Base-by-base conservation (phyloP, 1,140 invertebrate genomes). In the Agraylea sexmaculata region DNA sequence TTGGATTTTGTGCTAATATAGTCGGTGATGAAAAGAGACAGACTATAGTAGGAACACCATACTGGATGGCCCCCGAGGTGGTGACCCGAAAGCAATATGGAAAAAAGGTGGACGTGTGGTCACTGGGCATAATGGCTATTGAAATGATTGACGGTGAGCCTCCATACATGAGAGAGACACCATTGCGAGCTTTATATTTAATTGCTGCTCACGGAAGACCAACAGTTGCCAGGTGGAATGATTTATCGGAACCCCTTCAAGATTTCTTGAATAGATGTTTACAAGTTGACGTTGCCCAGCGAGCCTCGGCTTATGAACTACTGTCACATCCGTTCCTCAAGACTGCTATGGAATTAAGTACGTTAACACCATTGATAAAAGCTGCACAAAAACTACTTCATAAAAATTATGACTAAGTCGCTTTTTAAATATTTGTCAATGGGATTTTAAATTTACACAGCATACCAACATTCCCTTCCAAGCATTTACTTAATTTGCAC, bases 81-180 rank as follows among this genome's bases (percentile, higher is more conserved):
- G 83, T 86, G 0, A 86, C 82, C 0, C 69, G 82, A 35, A 83
- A 86, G 50, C 80, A 83, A 38, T 87, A 86, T 49, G 83, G 83
- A 4, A 85, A 84, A 44, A 94, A 93, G 60, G 89, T 97, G 1
- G 92, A 97, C 59, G 88, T 95, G 20, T 97, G 92, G 92, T 88
- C 84, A 0, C 64, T 92, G 18, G 93, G 93, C 11, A 97, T 98
- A 32, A 95, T 98, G 92, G 89, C 88, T 1, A 92, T 94, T 49
- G 94, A 98, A 67, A 98, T 98, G 93, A 87, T 97, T 25, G 90
- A 96, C 56, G 93, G 93, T 1, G 89, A 97, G 59, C 94, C 94
- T 6, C 91, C 91, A 1, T 95, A 95, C 62, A 71, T 95, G 50
- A 88, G 90, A 59, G 92, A 98, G 67, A 85, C 89, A 12, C 92